phyloP scores from a whole-genome alignment of 2,113 vertebrate species.

The Muntiacus muntjak region DNA sequence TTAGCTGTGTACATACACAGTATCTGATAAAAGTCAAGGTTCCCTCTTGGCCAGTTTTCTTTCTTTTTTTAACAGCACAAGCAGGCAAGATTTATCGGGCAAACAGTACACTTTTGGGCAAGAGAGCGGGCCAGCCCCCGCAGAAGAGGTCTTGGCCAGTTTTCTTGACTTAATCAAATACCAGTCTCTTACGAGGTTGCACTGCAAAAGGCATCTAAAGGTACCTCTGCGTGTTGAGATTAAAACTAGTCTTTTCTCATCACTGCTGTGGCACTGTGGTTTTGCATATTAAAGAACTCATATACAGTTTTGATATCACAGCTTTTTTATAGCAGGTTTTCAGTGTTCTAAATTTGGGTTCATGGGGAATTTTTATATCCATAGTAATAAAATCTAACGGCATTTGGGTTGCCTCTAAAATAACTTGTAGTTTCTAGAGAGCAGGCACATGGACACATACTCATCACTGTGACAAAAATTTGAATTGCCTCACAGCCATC shows the following conservation, averaged over 20 bases:
- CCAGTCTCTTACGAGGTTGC: background rate
- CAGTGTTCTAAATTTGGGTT: slow-evolving; percentile 1
- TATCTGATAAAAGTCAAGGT: background rate
- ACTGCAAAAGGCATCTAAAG: background rate
- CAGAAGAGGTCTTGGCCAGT: background rate
- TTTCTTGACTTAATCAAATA: background rate
- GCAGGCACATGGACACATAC: background rate
- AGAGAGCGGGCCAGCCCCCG: background rate
- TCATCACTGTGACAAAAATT: background rate
- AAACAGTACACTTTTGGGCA: background rate
- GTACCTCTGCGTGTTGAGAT: background rate
- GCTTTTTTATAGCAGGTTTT: slow-evolving; percentile 23
- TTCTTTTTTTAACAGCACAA: background rate
- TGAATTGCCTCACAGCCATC: background rate
- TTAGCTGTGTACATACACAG: background rate
- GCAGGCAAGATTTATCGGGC: background rate
- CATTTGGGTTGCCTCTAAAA: background rate
- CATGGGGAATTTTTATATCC: background rate
- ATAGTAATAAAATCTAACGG: background rate
- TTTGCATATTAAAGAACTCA: background rate
- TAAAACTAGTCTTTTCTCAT: background rate
- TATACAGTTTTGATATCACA: background rate
- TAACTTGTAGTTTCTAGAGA: background rate
- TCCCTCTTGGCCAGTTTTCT: background rate
- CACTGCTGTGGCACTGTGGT: background rate